A percentile compares a stretch with the other conserved stretches of the same genome.
phyloP scores from a whole-genome alignment of 1,140 invertebrate genomes.

The Nephila pilipes region DNA sequence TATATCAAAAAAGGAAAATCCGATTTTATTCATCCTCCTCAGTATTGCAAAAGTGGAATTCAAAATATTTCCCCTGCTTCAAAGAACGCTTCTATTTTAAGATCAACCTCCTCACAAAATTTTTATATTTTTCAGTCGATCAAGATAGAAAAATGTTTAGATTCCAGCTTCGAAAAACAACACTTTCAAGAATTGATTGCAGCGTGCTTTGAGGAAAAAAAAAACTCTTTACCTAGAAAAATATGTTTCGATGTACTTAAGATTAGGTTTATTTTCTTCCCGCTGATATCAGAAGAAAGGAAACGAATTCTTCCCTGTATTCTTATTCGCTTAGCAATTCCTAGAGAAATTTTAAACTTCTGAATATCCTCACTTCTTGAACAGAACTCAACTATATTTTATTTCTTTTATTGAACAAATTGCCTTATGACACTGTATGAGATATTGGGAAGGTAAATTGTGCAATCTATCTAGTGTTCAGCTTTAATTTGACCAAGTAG shows the following conservation, averaged over 20 bases:
- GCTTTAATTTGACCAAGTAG: too few relatives aligned
- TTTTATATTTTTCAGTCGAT: background rate
- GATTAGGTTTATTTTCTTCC: constrained; percentile 28
- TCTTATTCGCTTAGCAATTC: background rate
- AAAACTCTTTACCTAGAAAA: background rate
- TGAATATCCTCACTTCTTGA: background rate
- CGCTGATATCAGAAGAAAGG: background rate
- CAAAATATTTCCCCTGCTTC: background rate
- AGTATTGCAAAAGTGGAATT: background rate
- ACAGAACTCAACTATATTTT: background rate
- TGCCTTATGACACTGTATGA: background rate
- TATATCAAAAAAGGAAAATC: background rate
- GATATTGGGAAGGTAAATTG: background rate
- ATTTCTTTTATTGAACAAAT: background rate
- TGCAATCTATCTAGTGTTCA: too few relatives aligned
- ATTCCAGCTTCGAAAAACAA: background rate
- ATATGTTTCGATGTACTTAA: background rate
- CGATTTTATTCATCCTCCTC: background rate
- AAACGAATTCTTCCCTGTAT: background rate
- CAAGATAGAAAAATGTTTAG: constrained; percentile 11
- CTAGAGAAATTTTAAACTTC: background rate
- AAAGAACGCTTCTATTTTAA: background rate
- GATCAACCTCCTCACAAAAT: background rate
- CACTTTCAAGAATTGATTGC: background rate
- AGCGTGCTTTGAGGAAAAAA: background rate